Evolutionary conservation across 2,113 vertebrate species (phyloP).

Genomic region (Montifringilla adamsi): DNA sequence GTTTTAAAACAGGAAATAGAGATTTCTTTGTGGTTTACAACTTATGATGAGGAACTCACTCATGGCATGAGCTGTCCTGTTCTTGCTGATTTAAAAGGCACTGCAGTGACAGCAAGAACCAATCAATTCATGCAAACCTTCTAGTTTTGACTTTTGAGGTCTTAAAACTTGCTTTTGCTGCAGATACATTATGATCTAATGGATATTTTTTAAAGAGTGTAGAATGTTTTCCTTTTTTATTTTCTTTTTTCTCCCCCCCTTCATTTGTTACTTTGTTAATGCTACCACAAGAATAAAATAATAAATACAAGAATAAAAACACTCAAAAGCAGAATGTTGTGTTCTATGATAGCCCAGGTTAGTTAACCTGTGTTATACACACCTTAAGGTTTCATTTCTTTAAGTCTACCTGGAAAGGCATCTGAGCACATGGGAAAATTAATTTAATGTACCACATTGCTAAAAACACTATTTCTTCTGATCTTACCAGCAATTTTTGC

Average conservation of each 20-base stretch:
- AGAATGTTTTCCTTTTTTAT: not conserved
- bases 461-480: not conserved
- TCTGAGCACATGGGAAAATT: not conserved
- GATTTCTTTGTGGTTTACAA: not conserved
- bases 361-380: not conserved
- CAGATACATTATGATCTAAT: not conserved
- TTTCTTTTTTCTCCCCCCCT: not conserved
- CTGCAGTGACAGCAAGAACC: not conserved
- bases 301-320: not conserved
- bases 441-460: not conserved
- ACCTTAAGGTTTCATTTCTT: not conserved
- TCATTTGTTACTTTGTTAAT: not conserved
- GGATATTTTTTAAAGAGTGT: not conserved
- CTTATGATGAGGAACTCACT: not conserved
- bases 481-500: not conserved
- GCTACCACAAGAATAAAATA: not conserved
- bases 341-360: not conserved
- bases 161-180: not conserved
- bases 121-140: not conserved
- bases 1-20: not conserved
- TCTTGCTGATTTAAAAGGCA: not conserved
- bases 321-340: not conserved
- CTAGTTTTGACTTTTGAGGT: not conserved
- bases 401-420: not conserved
- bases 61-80: not conserved